These are phyloP conservation scores for Caenorhabditis uteleia DNA, from an alignment of 2,888 invertebrate genomes.

Conservation along the genomic window DNA sequence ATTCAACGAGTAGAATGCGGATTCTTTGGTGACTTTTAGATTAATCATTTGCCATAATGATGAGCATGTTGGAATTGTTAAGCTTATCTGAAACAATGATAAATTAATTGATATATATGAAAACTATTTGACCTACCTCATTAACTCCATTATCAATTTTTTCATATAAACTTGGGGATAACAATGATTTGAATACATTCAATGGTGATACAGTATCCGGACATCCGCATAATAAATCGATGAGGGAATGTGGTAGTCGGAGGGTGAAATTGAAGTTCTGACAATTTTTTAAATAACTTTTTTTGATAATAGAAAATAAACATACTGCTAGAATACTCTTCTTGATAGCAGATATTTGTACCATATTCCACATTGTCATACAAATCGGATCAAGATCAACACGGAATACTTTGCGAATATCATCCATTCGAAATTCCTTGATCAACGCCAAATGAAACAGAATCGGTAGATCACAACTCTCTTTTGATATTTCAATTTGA, in stretches of 20 bases:
- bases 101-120: too few species aligned
- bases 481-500: conserved; percentile 10
- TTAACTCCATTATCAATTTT: too few species aligned
- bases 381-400: conserved; percentile 17
- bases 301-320: too few species aligned
- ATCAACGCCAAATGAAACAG: conserved; percentile 16
- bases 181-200: conserved; percentile 20
- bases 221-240: conserved; percentile 33
- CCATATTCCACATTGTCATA: conserved; percentile 18
- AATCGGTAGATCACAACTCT: conserved; percentile 10
- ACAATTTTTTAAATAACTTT: neutral
- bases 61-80: neutral
- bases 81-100: neutral
- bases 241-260: conserved; percentile 21
- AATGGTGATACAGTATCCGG: conserved; percentile 15
- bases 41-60: neutral
- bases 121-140: too few species aligned
- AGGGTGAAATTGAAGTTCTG: conserved; percentile 16
- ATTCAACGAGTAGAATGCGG: conserved; percentile 8
- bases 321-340: neutral
- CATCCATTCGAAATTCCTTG: conserved; percentile 12
- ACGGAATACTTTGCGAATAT: conserved; percentile 14
- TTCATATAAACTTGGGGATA: neutral
- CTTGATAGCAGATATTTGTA: neutral
- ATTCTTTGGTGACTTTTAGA: neutral